phyloP scores from a whole-genome alignment of 2,888 invertebrate genomes.

The Eupithecia exiguata region DNA sequence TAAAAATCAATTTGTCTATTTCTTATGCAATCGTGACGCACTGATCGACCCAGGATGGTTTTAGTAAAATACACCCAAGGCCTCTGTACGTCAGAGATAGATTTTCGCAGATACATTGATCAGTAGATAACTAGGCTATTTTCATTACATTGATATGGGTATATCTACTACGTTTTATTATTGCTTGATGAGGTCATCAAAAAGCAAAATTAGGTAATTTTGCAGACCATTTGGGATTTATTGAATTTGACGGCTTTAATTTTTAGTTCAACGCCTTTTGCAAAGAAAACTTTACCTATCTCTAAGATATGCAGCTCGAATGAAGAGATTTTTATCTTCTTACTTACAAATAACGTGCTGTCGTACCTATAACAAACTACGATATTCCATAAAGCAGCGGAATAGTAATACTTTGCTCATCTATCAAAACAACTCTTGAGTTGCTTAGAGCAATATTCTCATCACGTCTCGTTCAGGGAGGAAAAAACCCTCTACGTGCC shows the following conservation, averaged over 20 bases:
- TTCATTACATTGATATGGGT: not conserved
- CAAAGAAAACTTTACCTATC: not conserved
- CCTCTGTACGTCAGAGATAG: not conserved
- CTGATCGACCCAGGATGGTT: not conserved
- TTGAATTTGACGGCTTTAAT: not conserved
- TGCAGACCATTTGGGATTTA: not conserved
- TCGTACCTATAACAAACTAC: constrained; percentile 1
- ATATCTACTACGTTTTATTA: not conserved
- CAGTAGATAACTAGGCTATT: not conserved
- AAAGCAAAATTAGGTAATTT: no score
- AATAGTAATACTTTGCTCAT: constrained; percentile 31
- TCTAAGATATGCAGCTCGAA: not conserved
- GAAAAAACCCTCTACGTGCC: constrained; percentile 50
- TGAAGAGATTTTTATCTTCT: not conserved
- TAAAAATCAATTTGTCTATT: not conserved
- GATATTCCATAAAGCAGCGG: constrained; percentile 10
- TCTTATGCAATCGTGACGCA: not conserved
- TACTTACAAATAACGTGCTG: not conserved
- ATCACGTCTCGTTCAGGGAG: constrained; percentile 54
- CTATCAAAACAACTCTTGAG: constrained; percentile 43
- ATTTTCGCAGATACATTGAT: not conserved
- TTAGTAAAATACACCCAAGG: not conserved
- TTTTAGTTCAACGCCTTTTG: not conserved
- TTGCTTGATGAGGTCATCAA: not conserved
- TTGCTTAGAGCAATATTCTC: constrained; percentile 48